A percentile compares a stretch with the other conserved stretches of the same genome.
Evolutionary conservation across 2,888 invertebrate genomes (phyloP).

Genomic region (Papilio gigon): DNA sequence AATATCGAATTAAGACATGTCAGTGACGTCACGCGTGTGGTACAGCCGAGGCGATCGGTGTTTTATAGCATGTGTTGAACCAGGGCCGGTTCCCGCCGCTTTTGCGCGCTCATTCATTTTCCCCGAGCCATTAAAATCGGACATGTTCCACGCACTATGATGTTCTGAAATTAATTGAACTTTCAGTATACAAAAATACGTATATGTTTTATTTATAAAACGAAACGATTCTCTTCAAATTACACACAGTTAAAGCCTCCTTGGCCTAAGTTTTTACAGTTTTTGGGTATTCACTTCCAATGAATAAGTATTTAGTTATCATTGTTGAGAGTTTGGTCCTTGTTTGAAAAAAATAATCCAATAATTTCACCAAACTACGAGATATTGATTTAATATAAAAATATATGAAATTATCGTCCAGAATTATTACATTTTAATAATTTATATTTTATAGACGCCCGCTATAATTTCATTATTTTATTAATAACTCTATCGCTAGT

Average conservation of each 20-base stretch:
- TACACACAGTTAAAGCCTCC: too few species aligned
- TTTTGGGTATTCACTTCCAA: too few species aligned
- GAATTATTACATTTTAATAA: too few species aligned
- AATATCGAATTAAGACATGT: not conserved
- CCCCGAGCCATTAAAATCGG: not conserved
- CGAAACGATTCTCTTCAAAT: too few species aligned
- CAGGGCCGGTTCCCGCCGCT: conserved; percentile 4
- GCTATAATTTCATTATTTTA: not conserved
- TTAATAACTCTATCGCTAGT: conserved; percentile 23
- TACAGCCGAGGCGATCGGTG: conserved; percentile 1
- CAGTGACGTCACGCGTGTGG: conserved; percentile 9
- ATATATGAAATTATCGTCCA: too few species aligned
- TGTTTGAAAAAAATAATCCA: too few species aligned
- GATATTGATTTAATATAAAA: too few species aligned
- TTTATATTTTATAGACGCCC: not conserved
- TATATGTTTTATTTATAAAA: too few species aligned
- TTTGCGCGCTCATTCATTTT: conserved; percentile 7
- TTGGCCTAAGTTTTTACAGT: too few species aligned
- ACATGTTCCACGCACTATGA: not conserved
- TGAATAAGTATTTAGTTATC: too few species aligned
- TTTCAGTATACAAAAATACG: not conserved
- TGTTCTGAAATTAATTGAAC: not conserved
- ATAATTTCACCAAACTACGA: too few species aligned
- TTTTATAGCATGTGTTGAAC: conserved; percentile 17
- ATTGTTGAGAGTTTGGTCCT: too few species aligned